phyloP scores from a whole-genome alignment of 2,888 invertebrate genomes.

The Pristionchus mayeri region DNA sequence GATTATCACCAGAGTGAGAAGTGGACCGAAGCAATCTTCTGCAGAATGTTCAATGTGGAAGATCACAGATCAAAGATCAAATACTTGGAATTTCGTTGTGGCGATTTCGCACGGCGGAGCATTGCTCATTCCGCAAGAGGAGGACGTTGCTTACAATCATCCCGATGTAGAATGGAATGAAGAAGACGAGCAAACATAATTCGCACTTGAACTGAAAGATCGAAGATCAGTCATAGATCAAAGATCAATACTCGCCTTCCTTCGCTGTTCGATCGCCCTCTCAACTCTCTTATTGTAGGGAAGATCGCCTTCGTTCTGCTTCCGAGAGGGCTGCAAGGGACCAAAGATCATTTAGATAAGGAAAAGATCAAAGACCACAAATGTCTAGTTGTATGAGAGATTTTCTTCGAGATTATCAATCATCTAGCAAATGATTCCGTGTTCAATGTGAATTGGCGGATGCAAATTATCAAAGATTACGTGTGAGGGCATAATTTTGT shows the following conservation, averaged over 20 bases:
- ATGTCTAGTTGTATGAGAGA: too few relatives aligned
- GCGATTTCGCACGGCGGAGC: neutral
- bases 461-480: too few relatives aligned
- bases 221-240: neutral
- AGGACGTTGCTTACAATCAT: neutral
- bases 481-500: neutral
- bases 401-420: too few relatives aligned
- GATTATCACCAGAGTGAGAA: neutral
- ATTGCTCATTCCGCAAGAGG: neutral
- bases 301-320: neutral
- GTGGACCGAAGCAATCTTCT: constrained; percentile 11
- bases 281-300: neutral
- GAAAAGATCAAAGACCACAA: neutral
- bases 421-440: too few relatives aligned
- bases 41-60: too few relatives aligned
- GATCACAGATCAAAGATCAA: constrained; percentile 17
- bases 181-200: neutral
- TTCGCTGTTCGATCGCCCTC: neutral
- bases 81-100: neutral
- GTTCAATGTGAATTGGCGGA: too few relatives aligned
- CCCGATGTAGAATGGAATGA: neutral
- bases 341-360: neutral
- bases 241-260: constrained; percentile 10
- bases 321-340: neutral
- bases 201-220: constrained; percentile 22